Evolutionary conservation across 2,888 invertebrate species (phyloP), one percentile per base, ranked within the genome.

Genomic region (Gasteruption jaculator): DNA sequence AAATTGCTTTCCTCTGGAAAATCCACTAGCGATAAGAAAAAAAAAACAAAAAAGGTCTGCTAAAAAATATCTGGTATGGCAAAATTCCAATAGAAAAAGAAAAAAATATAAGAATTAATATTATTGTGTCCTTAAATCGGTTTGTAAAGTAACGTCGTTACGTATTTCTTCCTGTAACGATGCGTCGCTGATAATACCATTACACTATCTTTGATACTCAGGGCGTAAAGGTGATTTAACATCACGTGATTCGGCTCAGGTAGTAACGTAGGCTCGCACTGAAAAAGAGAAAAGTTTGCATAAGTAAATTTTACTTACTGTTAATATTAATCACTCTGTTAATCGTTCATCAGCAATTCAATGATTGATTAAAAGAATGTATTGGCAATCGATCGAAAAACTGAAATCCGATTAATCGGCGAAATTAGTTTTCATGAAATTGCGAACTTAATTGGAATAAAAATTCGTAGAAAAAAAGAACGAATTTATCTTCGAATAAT

Each of bases 221-320:
- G 77, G n/a, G 99, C 99, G 73, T 99, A 99, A 40, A 99, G 76
- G 73, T 99, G 99, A 73, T 99, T 99, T 63, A 99, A 77, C 99
- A 99, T 99, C 18, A 99, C 99, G 71, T 99, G 99, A 72, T 97
- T 97, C 35, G 99, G 99, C 75, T 99, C 97, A n/a, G 99, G 99
- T 58, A 99, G 75, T 57, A 99, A 78, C 34, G 96, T 96, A 35
- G 99, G 99, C 72, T 99, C 99, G 74, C 96, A 96, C 91, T 95
- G 74, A 47, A 81, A 81, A 43, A 48, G 54, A 37, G 30, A 57
- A n/a, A n/a, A n/a, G n/a, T n/a, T n/a, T n/a, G n/a, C n/a, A n/a
- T 54, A 37, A 21, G 10, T 29, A 12, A 29, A 10, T 29, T 29
- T n/a, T n/a, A n/a, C n/a, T n/a, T n/a, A n/a, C n/a, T n/a, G n/a